Percentiles rank a stretch among this genome's conserved stretches.
Conservation (phyloP, 2,113 vertebrate species). For the Ammodytes marinus region DNA sequence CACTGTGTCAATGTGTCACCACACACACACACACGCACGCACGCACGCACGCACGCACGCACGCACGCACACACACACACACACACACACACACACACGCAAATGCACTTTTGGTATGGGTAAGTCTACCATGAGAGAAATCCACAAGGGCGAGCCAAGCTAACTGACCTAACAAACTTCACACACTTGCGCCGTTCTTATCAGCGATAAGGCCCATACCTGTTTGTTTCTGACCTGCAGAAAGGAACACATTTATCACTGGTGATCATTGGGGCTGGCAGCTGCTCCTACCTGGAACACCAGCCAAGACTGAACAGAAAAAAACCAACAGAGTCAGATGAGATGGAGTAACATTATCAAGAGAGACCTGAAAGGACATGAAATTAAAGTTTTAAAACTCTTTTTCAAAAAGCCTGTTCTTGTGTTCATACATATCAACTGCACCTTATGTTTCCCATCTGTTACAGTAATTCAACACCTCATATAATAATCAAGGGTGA, state of each 20-base stretch:
- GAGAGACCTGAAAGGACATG: not conserved
- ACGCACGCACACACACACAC: not conserved
- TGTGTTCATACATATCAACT: conserved; percentile 3
- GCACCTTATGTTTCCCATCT: not conserved
- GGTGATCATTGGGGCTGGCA: not conserved
- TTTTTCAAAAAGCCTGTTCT: conserved; percentile 4
- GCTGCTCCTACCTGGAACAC: conserved; percentile 14
- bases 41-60: too few species aligned
- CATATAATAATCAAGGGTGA: not conserved
- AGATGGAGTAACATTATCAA: conserved; percentile 1
- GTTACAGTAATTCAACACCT: not conserved
- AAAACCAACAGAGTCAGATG: not conserved
- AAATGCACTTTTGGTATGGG: not conserved
- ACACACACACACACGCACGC: not conserved
- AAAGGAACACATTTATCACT: conserved; percentile 13
- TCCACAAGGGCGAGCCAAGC: conserved; percentile 4
- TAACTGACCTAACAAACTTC: conserved; percentile 4
- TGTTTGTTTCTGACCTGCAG: conserved; percentile 28
- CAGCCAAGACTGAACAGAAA: not conserved
- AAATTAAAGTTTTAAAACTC: not conserved
- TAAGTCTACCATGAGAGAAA: not conserved
- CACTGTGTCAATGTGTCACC: not conserved
- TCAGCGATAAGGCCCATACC: conserved; percentile 37
- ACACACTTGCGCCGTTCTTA: conserved; percentile 18
- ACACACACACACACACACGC: conserved; percentile 3